Evolutionary conservation across 2,797 vertebrate species (phyloP).

Genomic region (Fringilla coelebs): DNA sequence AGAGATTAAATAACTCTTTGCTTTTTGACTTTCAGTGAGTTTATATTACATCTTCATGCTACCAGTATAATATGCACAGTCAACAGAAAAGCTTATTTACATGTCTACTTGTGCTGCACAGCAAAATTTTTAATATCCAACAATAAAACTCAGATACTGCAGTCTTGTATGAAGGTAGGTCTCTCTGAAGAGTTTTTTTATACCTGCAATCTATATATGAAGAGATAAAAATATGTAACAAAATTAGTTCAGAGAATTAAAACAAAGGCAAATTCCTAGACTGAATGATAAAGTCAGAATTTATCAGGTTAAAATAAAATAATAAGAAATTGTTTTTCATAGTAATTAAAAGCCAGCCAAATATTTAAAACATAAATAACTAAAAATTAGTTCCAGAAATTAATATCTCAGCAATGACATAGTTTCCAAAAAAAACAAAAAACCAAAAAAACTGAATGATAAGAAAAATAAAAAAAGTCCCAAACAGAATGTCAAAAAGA

Average conservation of each 20-base stretch:
- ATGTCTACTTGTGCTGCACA: neutral
- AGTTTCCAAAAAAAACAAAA: neutral
- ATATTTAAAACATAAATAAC: neutral
- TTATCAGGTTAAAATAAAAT: neutral
- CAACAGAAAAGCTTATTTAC: neutral
- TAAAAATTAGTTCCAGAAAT: neutral
- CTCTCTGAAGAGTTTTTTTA: neutral
- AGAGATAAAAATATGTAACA: neutral
- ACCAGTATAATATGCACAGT: neutral
- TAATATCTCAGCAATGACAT: neutral
- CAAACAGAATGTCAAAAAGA: neutral
- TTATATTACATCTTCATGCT: neutral
- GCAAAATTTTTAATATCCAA: neutral
- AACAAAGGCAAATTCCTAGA: neutral
- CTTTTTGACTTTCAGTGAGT: neutral
- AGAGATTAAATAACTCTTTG: neutral
- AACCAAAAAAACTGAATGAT: neutral
- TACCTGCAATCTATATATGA: neutral
- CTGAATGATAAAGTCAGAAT: neutral
- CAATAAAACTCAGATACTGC: neutral
- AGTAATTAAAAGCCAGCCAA: neutral
- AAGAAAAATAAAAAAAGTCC: neutral
- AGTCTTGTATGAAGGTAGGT: neutral
- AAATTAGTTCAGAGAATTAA: neutral
- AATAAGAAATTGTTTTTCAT: neutral